Evolutionary conservation across 2,797 vertebrate species (phyloP).

Genomic region (Trachurus trachurus): DNA sequence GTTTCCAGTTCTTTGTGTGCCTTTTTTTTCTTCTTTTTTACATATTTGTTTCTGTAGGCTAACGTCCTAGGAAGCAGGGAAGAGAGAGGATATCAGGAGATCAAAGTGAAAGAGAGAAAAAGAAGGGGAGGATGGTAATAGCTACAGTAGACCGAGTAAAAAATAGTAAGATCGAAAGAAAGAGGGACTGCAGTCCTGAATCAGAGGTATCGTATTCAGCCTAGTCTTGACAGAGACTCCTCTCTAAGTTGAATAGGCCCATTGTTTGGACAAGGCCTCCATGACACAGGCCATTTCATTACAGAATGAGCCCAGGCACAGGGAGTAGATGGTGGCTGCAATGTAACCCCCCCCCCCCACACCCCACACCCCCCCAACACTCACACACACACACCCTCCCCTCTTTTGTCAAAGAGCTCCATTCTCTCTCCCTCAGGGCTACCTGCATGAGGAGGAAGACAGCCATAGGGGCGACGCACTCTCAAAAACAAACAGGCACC

Average conservation of each 20-base stretch:
- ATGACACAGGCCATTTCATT: constrained; percentile 87
- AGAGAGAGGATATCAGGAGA: neutral
- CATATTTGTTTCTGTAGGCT: constrained; percentile 19
- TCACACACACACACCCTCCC: constrained; percentile 26
- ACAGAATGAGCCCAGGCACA: constrained; percentile 76
- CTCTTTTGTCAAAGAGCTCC: constrained; percentile 72
- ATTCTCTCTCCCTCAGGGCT: constrained; percentile 71
- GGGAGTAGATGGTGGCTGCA: constrained; percentile 77
- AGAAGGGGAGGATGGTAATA: constrained; percentile 25
- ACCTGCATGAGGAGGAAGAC: constrained; percentile 76
- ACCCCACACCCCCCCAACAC: constrained; percentile 3
- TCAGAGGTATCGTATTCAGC: constrained; percentile 85
- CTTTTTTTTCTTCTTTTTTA: neutral
- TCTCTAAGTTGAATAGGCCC: constrained; percentile 81
- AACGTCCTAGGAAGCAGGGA: constrained; percentile 12
- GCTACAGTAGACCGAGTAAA: constrained; percentile 49
- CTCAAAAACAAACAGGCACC: constrained; percentile 75
- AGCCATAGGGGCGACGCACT: constrained; percentile 76
- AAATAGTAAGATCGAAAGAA: constrained; percentile 67
- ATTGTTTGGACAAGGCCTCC: constrained; percentile 85
- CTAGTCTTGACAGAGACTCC: constrained; percentile 81
- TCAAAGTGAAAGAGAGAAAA: constrained; percentile 38
- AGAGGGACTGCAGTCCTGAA: constrained; percentile 75
- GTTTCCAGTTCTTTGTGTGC: constrained; percentile 10
- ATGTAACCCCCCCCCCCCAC: constrained; percentile 58